Base-by-base conservation (phyloP, 2,888 invertebrate genomes). In the Brachylomia viminalis region DNA sequence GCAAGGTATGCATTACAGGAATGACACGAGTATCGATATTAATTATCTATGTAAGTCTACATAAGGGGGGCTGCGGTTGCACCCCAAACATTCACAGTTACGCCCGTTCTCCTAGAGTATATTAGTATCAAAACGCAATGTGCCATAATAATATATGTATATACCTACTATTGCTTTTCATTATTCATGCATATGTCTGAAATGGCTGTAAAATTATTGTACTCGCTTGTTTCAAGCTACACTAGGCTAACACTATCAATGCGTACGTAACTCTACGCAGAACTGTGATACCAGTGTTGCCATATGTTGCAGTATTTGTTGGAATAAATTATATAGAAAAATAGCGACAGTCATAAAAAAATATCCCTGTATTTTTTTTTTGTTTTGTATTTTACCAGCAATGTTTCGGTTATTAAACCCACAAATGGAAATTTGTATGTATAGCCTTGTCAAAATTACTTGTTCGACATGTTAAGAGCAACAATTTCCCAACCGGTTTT, bases 201-300 rank as follows among this genome's bases (percentile, higher is more conserved):
- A 76, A 71, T 81, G 69, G 70, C 68, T 70, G 72, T 64, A 72
- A 81, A 87, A 79, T 87, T 72, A 80, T 75, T 77, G 66, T 80
- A 59, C 72, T 72, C 69, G 76, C 77, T 80, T 65, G 80, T 87
- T 80, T 80, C 86, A 75, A 73, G 75, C 78, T 80, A 73, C 71
- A 66, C 75, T 72, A 85, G 42, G 56, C 76, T 81, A 71, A 81
- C 82, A 75, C 56, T 84, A 81, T 81, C 70, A 81, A 84, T 70
- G 66, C 54, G 59, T 71, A 71, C 54, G 59, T 71, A 71, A 84
- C 81, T 66, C 84, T 54, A 38, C 42, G 56, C 56, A 59, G 52
- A 58, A 80, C 69, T 38, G 47, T 72, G 77, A 66, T 54, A 82
- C 72, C 45, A 52, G 82, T 66, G 77, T 72, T 66, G 82, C 77